These are phyloP conservation scores for Sclerurus mexicanus DNA, from an alignment of 2,113 vertebrate species.

Conservation along the genomic window DNA sequence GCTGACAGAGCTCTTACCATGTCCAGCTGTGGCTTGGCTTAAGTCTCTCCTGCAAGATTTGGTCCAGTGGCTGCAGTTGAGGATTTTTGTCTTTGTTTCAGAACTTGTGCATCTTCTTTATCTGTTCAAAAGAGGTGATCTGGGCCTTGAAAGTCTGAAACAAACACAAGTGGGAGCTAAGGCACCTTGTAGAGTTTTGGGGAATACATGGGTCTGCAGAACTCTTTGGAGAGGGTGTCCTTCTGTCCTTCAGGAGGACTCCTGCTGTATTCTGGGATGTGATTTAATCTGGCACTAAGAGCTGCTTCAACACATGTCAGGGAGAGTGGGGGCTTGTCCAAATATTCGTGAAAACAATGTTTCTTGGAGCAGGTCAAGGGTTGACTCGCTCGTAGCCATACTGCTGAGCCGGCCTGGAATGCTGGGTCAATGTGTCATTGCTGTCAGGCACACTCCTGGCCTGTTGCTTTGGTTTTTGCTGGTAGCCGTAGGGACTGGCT, in stretches of 20 bases:
- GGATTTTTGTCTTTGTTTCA: neutral
- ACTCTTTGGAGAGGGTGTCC: neutral
- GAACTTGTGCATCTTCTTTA: neutral
- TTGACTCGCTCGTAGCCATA: neutral
- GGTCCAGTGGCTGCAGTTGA: neutral
- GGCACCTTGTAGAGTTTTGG: neutral
- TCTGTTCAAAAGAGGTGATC: neutral
- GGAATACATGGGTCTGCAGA: neutral
- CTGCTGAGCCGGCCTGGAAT: neutral
- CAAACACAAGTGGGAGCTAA: neutral
- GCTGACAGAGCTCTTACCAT: neutral
- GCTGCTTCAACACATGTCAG: neutral
- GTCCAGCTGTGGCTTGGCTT: neutral
- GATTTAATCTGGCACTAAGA: neutral
- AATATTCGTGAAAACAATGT: fast-evolving
- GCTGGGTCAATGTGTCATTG: no score
- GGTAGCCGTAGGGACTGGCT: neutral
- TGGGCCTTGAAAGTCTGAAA: neutral
- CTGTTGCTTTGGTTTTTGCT: neutral
- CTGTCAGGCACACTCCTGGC: neutral
- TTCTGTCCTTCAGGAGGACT: neutral
- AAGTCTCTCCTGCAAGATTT: neutral
- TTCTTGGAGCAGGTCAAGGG: neutral
- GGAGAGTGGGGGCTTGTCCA: neutral
- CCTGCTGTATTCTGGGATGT: neutral